Evolutionary conservation across 1,140 invertebrate species (phyloP).

Genomic region (Drosophila tristis): DNA sequence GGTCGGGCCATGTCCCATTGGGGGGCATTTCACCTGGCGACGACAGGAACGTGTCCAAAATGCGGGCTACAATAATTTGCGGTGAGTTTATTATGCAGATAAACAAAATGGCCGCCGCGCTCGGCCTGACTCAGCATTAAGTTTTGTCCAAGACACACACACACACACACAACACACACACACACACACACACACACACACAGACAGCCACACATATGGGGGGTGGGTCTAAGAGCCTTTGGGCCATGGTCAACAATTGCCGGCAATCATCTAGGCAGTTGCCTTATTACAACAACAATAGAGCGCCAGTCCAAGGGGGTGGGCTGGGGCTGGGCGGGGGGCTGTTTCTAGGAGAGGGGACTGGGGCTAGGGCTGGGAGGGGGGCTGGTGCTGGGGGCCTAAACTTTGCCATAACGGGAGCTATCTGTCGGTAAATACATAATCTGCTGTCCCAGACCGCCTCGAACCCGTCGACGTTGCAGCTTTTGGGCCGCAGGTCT

Average conservation of each 20-base stretch:
- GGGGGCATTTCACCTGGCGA: conserved; percentile 45
- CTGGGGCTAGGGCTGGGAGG: no score
- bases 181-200: no score
- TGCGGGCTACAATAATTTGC: conserved; percentile 80
- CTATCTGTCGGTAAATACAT: conserved; percentile 81
- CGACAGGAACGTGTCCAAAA: conserved; percentile 65
- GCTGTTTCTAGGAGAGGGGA: no score
- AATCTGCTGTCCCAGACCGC: conserved; percentile 59
- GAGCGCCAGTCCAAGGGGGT: not conserved
- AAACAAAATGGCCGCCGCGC: conserved; percentile 69
- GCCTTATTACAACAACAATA: conserved; percentile 74
- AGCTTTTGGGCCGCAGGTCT: conserved; percentile 36
- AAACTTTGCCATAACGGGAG: conserved; percentile 74
- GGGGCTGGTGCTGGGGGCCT: no score
- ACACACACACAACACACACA: conserved; percentile 27
- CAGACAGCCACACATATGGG: conserved; percentile 12
- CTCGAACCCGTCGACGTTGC: conserved; percentile 42
- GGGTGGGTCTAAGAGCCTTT: conserved; percentile 28
- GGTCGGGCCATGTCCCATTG: not conserved
- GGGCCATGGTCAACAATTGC: conserved; percentile 69
- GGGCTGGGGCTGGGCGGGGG: no score
- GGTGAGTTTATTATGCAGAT: conserved; percentile 80
- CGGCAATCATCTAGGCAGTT: conserved; percentile 79
- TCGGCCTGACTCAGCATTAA: conserved; percentile 63
- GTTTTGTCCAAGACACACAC: conserved; percentile 48